These are phyloP conservation scores for Eulemur coronatus DNA, from an alignment of 2,797 vertebrate genomes.

Conservation along the genomic window DNA sequence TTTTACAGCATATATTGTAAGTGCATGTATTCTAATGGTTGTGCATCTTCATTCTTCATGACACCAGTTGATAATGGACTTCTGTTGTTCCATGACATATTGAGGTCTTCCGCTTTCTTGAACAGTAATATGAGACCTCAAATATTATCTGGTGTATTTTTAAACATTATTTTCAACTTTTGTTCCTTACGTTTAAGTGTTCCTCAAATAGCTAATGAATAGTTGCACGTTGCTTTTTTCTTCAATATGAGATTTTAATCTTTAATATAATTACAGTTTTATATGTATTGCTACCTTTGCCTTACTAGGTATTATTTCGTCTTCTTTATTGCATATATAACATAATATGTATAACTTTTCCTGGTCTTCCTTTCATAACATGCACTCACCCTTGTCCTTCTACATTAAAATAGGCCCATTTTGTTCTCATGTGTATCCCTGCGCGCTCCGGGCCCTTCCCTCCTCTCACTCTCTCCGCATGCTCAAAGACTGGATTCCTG, in stretches of 20 bases:
- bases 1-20: neutral
- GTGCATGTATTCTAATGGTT: neutral
- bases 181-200: neutral
- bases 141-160: neutral
- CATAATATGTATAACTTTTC: neutral
- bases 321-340: neutral
- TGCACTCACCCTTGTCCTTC: neutral
- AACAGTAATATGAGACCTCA: neutral
- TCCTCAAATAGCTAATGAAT: neutral
- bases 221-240: neutral
- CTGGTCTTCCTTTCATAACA: neutral
- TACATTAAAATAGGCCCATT: neutral
- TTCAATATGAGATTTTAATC: neutral
- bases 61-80: neutral
- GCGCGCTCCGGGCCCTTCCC: fast-evolving
- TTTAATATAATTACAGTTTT: neutral
- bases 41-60: neutral
- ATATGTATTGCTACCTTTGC: neutral
- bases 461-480: neutral
- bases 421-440: neutral
- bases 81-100: neutral
- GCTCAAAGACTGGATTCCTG: neutral
- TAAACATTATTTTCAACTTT: neutral
- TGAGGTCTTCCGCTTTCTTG: neutral
- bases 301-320: neutral